Evolutionary conservation across 1,140 invertebrate genomes (phyloP), one percentile per base, ranked within the genome.

Genomic region (Colletes latitarsis): DNA sequence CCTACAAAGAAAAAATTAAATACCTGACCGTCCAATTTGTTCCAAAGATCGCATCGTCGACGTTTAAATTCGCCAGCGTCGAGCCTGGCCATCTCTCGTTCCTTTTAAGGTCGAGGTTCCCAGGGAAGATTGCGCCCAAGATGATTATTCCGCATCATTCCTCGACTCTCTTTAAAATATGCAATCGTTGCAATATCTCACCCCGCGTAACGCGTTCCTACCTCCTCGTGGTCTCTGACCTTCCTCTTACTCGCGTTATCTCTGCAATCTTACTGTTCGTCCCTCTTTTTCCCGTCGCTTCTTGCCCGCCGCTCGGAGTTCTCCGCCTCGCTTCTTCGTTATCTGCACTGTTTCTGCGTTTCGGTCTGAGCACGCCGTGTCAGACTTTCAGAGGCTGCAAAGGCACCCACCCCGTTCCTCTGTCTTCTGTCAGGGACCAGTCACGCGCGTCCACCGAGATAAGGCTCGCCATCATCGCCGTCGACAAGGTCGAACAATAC

Each of bases 401-500:
- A 53, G 60, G 67, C 55, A 60, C 55, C 55, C 39, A 21, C 71
- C 72, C 52, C 72, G 39, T 52, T 62, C 46, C 73, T 62, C 72
- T 30, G 63, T 70, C 79, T 76, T 75, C 75, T 77, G 83, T 85
- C 79, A 77, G 66, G 53, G 77, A 72, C 73, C 82, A 89, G 88
- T 89, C 88, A 88, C 88, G 88, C 82, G 84, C 88, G 88, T 82
- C 83, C 82, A 80, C 80, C 43, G 75, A 89, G 88, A 89, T 89
- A 89, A 89, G 88, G 52, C 79, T 83, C 78, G 78, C 74, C 68
- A 73, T 85, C 81, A 80, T 85, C 78, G 60, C 49, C 79, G 78
- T 70, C 79, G 77, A 83, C 87, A 82, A 86, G 81, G 77, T 80
- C 84, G 87, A 88, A 88, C 87, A 88, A 88, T 86, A 75, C 84